Evolutionary conservation across 2,113 vertebrate genomes (phyloP).

Genomic region (Pyxicephalus adspersus): DNA sequence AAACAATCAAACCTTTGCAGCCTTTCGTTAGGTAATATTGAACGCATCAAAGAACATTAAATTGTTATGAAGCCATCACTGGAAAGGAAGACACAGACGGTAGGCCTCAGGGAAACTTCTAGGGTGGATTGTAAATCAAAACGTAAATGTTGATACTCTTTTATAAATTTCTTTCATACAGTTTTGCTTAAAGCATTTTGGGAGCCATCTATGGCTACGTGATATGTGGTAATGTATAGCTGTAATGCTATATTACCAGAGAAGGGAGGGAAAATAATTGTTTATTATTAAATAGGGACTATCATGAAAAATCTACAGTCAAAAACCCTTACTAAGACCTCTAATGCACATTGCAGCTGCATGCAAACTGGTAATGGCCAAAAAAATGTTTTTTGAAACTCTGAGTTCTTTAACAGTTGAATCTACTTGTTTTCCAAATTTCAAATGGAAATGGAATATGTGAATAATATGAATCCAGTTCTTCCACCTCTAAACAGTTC

Average conservation of each 20-base stretch:
- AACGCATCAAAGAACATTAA: too few relatives aligned
- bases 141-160: too few relatives aligned
- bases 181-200: too few relatives aligned
- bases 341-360: slow-evolving; percentile 34
- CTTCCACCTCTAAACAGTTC: slow-evolving; percentile 44
- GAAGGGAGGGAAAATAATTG: slow-evolving; percentile 1
- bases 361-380: slow-evolving; percentile 26
- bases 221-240: too few relatives aligned
- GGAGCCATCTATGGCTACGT: too few relatives aligned
- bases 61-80: too few relatives aligned
- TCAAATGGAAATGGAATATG: slow-evolving; percentile 41
- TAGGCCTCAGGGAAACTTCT: too few relatives aligned
- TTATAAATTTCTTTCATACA: too few relatives aligned
- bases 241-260: background rate
- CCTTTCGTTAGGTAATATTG: too few relatives aligned
- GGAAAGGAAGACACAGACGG: too few relatives aligned
- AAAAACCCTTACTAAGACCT: background rate
- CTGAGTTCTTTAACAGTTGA: slow-evolving; percentile 39
- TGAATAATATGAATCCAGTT: slow-evolving; percentile 39
- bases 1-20: too few relatives aligned
- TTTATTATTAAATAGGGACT: background rate
- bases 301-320: slow-evolving; percentile 6
- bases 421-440: slow-evolving; percentile 8
- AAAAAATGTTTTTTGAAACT: slow-evolving; percentile 29
- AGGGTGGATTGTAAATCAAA: too few relatives aligned